Percentiles rank a stretch among this genome's conserved stretches.
These are phyloP conservation scores for Calonectris borealis DNA, from an alignment of 2,113 vertebrate genomes.

Conservation along the genomic window DNA sequence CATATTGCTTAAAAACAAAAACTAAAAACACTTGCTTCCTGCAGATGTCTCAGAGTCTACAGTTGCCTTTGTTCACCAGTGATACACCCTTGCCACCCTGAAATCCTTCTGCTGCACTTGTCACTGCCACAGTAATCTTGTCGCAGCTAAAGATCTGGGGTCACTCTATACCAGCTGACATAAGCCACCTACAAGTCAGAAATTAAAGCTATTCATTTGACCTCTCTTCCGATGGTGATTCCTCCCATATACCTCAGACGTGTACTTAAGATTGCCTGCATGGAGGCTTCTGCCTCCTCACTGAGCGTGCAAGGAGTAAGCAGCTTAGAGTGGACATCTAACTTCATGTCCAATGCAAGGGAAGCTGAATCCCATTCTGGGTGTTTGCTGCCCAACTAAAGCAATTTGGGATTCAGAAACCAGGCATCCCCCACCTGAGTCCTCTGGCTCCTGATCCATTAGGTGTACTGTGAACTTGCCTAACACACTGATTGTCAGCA, in stretches of 20 bases:
- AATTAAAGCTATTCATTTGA: background rate
- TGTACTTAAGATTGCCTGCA: background rate
- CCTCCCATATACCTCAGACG: background rate
- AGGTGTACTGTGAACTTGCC: background rate
- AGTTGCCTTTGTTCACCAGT: background rate
- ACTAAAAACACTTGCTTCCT: background rate
- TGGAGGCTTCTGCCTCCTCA: background rate
- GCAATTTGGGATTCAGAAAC: background rate
- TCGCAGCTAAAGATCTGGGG: background rate
- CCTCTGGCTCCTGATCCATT: background rate
- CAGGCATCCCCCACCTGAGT: background rate
- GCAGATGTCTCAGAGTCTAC: background rate
- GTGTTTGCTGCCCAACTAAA: background rate
- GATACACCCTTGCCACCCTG: too few species aligned
- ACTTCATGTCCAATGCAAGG: rapidly evolving
- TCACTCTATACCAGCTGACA: background rate
- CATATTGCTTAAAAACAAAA: background rate
- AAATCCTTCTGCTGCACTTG: background rate
- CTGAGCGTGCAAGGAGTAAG: background rate
- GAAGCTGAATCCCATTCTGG: background rate
- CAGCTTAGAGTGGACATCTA: background rate
- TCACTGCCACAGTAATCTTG: background rate
- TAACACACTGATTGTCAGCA: background rate
- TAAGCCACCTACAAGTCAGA: background rate
- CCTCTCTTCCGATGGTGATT: background rate